Base-by-base conservation (phyloP, 2,888 invertebrate species). In the Patella pellucida region DNA sequence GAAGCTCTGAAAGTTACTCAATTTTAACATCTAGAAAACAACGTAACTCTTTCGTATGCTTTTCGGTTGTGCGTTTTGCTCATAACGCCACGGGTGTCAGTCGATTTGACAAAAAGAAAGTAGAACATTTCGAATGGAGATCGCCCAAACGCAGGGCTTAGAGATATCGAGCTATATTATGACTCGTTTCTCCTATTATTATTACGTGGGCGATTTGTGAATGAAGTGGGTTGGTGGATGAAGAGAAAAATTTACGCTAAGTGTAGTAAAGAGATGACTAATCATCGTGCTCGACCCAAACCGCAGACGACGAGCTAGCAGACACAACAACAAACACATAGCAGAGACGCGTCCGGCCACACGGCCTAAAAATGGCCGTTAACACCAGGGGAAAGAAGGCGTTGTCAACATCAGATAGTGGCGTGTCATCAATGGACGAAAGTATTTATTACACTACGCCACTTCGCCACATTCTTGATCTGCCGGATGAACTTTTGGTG, bases 401-500 rank as follows among this genome's bases (percentile, higher is more conserved):
- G 7, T 19, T 23, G 62, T 62, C 62, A 12, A 23, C 23, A 23
- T 62, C 62, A 23, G 62, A 62, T 14, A 62, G 62, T 23, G 23
- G 62, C 23, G 12, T 62, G 19, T 62, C 62, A 3, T 62, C 62
- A 3, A 23, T 62, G 19, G 62, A 62, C 16, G 62, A 62, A 11
- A 23, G 62, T 3, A 62, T 19, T 12, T 62, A 19, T 23, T 62
- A 19, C 3, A 23, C 41, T 27, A 15, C 23, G 3, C 7, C 41
- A 50, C 31, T 54, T 27, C 75, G 79, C 52, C 73, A 79, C 76
- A 82, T 83, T 75, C 81, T 82, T 70, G 84, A 82, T 68, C 79
- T 86, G 11, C 86, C 86, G 5, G 82, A 82, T 67, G 86, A 86
- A 74, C 76, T 85, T 52, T 76, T 85, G 41, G 81, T 78, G 0